Percentiles rank a stretch among this genome's conserved stretches.
phyloP scores from a whole-genome alignment of 2,888 invertebrate genomes.

The Capitulum mitella region DNA sequence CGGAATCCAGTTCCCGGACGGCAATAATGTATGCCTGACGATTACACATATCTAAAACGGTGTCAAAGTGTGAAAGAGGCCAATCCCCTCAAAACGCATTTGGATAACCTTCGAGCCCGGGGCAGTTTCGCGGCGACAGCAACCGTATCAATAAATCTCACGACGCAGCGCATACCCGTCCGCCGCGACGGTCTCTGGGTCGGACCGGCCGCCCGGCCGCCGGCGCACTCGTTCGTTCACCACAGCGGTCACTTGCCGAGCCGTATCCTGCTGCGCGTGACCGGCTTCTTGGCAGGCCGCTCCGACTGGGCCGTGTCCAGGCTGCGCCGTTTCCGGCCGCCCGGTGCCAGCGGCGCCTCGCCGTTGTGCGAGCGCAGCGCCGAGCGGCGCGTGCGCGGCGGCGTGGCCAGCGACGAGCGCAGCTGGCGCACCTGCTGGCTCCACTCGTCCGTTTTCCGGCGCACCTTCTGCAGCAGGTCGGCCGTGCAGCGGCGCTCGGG shows the following conservation, averaged over 20 bases:
- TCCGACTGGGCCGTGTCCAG: not conserved
- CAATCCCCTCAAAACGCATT: not conserved
- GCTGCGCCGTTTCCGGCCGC: not conserved
- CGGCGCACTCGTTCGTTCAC: too few species aligned
- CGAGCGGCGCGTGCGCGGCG: slow-evolving; percentile 20
- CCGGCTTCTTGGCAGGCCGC: slow-evolving; percentile 3
- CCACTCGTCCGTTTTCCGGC: slow-evolving; percentile 23
- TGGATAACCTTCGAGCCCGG: not conserved
- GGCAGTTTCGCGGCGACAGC: not conserved
- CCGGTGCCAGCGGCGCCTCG: not conserved
- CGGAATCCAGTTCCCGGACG: too few species aligned
- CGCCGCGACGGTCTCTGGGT: not conserved
- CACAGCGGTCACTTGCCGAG: slow-evolving; percentile 10
- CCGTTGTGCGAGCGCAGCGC: slow-evolving; percentile 19
- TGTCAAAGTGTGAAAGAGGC: not conserved
- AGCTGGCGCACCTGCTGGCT: slow-evolving; percentile 20
- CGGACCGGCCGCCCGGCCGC: not conserved
- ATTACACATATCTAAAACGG: too few species aligned
- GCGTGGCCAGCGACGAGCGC: not conserved
- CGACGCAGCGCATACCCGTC: not conserved
- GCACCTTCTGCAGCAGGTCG: slow-evolving; percentile 18
- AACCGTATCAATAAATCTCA: not conserved
- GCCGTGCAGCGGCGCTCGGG: not conserved
- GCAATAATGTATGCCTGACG: too few species aligned
- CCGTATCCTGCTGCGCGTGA: slow-evolving; percentile 10